Percentiles rank a stretch among this genome's conserved stretches.
Conservation (phyloP, 2,113 vertebrate species). For the Nicator chloris region DNA sequence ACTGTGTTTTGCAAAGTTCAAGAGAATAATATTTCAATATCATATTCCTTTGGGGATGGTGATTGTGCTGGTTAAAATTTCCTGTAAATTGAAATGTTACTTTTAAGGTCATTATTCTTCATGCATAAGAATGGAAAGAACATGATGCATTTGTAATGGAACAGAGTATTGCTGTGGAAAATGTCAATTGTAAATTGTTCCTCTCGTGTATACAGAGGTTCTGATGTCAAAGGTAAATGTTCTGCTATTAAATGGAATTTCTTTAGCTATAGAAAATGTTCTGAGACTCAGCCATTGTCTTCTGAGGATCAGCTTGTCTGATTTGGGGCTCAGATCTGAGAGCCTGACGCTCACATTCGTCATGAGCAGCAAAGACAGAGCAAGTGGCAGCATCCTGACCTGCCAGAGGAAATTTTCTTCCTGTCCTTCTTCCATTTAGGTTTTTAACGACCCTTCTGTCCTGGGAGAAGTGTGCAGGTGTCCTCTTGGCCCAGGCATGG, state of each 20-base stretch:
- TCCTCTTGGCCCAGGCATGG: neutral
- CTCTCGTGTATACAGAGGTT: slow-evolving; percentile 7
- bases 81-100: slow-evolving; percentile 41
- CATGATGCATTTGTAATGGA: slow-evolving; percentile 12
- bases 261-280: slow-evolving; percentile 1
- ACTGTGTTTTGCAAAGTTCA: slow-evolving; percentile 17
- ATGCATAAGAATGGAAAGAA: slow-evolving; percentile 18
- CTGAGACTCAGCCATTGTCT: neutral
- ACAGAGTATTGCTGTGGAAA: slow-evolving; percentile 40
- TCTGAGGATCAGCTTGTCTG: neutral
- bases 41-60: neutral
- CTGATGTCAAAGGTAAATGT: slow-evolving; percentile 49
- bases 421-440: neutral
- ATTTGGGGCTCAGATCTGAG: neutral
- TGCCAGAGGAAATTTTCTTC: neutral
- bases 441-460: neutral
- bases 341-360: neutral
- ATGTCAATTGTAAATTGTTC: slow-evolving; percentile 35
- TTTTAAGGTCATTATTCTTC: slow-evolving; percentile 47
- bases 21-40: neutral
- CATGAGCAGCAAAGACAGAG: neutral
- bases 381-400: neutral
- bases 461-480: neutral
- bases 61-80: neutral
- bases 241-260: slow-evolving; percentile 30